Evolutionary conservation across 92 coral and sea anemone genomes (phyloP), one percentile per base, ranked within the genome.

Genomic region (Zoanthus sansibaricus): DNA sequence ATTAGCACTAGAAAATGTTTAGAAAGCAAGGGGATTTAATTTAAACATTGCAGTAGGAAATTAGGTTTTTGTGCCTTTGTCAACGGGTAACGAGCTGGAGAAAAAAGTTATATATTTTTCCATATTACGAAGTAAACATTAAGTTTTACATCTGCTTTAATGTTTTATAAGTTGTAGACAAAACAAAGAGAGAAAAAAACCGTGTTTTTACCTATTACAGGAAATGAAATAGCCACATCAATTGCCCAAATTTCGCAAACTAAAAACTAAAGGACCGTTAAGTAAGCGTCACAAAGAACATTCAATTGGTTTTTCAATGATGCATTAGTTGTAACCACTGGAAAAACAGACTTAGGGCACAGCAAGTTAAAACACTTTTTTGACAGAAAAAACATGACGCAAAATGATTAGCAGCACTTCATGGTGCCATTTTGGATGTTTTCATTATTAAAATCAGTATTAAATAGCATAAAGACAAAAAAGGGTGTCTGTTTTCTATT

Each of bases 91-190:
- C 49, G 64, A 45, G 55, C 9, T 45, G 42, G 17, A 46, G 11
- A 18, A 80, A 80, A 45, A n/a, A 20, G 16, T 1, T 7, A 42
- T 37, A 15, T 78, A 17, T 15, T 78, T 59, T 37, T 44, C 52
- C 59, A 78, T 33, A 48, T 45, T 37, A 80, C 21, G 44, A 30
- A 18, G 30, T 44, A 80, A 66, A 66, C 49, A n/a, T 44, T 21
- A 49, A 62, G 67, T 66, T 47, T 33, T 64, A 45, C 47, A 67
- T 80, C 49, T 30, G 13, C 62, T 80, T 80, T 80, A 80, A 80
- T 80, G 85, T 80, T 80, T 80, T 80, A 66, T 80, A 80, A 66
- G 85, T 66, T 62, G 85, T 45, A 80, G 73, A 44, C 61, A 62
- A 67, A 66, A 64, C 75, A 80, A 31, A 10, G 12, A 64, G 5